Evolutionary conservation across 2,888 invertebrate species (phyloP), one percentile per base, ranked within the genome.

Genomic region (Lasioglossum malachurum): DNA sequence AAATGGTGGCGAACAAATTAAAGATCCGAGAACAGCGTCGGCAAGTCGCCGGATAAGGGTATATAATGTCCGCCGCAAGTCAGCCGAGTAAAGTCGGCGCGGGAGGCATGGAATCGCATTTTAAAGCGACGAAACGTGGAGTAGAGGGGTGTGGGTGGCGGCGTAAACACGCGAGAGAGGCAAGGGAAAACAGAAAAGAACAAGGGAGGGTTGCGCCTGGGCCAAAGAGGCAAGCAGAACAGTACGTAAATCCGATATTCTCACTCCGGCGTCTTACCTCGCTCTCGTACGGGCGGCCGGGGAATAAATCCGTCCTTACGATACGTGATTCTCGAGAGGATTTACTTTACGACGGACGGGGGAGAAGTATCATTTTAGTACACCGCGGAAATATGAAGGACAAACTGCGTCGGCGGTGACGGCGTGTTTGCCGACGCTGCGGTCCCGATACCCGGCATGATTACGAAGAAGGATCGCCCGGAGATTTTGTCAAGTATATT

Each of bases 201-300:
- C 60, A 60, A 83, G 79, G 78, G 75, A 44, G 69, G 69, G 79
- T 72, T 38, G 74, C 57, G 80, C 71, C 78, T 41, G 49, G 84
- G 76, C 74, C 78, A 71, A 83, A 78, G 69, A 84, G 83, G 81
- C 86, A 80, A 78, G 71, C 82, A 76, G 86, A 80, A 80, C 88
- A 87, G 87, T 90, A 90, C 90, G 91, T 91, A 91, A 93, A 93
- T 93, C 91, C 92, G 92, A 92, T 93, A 92, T 93, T 92, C 92
- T 92, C 91, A 92, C 90, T 91, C 23, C 90, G 88, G 27, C 27
- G 60, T 60, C 60, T 60, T 60, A 60, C 60, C 60, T 60, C 60
- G 60, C 27, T 60, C 60, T 60, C 31, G 60, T 53, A 53, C 53
- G 23, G 53, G n/a, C 60, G 78, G 79, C 83, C 75, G 64, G 71